Evolutionary conservation across 2,797 vertebrate species (phyloP), one percentile per base, ranked within the genome.

Genomic region (Centroberyx gerrardi): DNA sequence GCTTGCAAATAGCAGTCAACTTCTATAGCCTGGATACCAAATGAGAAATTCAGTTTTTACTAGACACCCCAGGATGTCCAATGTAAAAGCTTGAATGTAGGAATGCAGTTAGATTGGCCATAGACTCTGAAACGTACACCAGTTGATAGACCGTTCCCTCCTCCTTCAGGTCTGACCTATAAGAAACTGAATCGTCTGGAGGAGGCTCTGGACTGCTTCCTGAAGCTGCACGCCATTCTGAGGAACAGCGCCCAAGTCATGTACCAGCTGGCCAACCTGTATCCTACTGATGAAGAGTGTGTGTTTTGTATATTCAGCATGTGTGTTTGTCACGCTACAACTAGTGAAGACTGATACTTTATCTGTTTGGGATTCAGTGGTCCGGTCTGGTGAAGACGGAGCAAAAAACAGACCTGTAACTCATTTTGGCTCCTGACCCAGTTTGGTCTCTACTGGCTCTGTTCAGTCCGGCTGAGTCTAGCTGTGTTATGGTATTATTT

Each of bases 171-270:
- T 88, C 93, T 99, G 74, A 93, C 95, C 0, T 97, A 97, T 84
- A 98, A 98, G 94, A 96, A 91, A 67, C 92, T 98, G 79, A 96
- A 93, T 59, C 96, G 95, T 8, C 93, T 96, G 72, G 96, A 97
- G n/a, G 97, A 98, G 72, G 95, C 97, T 53, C 94, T 99, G 84
- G 97, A 99, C 90, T 98, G 96, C 91, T 99, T 99, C 85, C 92
- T 97, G 89, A 99, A 99, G 89, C 97, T 99, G 46, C 97, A 99
- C 2, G 96, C 97, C 78, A 99, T 99, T 79, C 95, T 99, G 70
- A 95, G 94, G 82, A 98, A 98, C 89, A 97, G 95, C 3, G 94
- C 96, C 13, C 96, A 98, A 78, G 97, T 99, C 87, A 96, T 99
- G 94, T 95, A 95, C 92, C 98, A 99, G 90, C 95, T 99, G 87